Evolutionary conservation across 2,113 vertebrate species (phyloP).

Genomic region (Hystrix brachyura): DNA sequence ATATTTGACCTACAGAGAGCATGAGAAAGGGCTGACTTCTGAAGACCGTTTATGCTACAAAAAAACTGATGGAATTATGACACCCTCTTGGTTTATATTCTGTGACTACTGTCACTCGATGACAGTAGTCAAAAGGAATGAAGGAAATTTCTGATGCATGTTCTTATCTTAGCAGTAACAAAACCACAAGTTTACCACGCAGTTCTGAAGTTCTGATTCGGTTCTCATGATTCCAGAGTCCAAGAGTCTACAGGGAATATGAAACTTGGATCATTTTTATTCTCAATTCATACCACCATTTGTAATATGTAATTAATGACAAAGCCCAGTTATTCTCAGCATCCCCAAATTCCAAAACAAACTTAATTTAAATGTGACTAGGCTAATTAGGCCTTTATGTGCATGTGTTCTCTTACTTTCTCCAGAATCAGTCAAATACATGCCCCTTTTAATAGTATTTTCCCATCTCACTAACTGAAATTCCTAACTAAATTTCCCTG

Average conservation of each 20-base stretch:
- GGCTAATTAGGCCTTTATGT: background rate
- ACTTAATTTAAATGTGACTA: background rate
- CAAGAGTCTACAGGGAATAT: background rate
- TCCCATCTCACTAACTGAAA: background rate
- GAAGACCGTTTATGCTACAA: background rate
- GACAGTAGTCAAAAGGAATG: background rate
- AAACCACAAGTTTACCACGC: background rate
- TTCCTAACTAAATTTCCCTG: background rate
- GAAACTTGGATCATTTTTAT: background rate
- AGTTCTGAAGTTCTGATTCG: background rate
- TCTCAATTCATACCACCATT: background rate
- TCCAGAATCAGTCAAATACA: background rate
- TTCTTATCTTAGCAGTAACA: background rate
- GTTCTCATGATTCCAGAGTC: background rate
- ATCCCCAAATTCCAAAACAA: background rate
- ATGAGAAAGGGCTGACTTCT: background rate
- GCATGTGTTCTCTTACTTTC: background rate
- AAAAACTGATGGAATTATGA: background rate
- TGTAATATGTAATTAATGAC: slow-evolving; percentile 29
- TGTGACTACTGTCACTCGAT: background rate
- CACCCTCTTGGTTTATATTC: background rate
- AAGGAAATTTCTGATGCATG: background rate
- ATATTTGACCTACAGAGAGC: background rate
- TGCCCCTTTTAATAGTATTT: background rate
- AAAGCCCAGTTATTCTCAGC: background rate